Base-by-base conservation (phyloP, 2,888 invertebrate species). In the Calameuta filiformis region DNA sequence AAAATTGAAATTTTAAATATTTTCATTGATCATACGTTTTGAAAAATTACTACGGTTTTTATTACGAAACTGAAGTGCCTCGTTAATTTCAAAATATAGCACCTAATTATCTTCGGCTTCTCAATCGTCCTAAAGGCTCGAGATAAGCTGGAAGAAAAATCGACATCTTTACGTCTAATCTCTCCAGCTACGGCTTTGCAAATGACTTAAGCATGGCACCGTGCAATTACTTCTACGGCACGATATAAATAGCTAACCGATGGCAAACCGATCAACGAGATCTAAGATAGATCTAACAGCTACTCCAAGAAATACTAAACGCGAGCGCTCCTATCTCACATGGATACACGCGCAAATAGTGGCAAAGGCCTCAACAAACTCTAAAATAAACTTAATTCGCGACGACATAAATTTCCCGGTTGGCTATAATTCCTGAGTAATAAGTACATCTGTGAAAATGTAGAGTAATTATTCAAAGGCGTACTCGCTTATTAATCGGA, bases 191-290 rank as follows among this genome's bases (percentile, higher is more conserved):
- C 11, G 33, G 71, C 71, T 34, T 31, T 33, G 33, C 31, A 71
- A 71, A 71, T 71, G 71, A 71, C 71, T 34, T 71, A 71, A 56
- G 56, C 23, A 56, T 56, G 23, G 56, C 56, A 56, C 56, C 56
- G 1, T 56, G 56, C 23, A 56, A 56, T 56, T 56, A 56, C 56
- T 56, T 23, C 9, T 23, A 56, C 56, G 9, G 56, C 56, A 56
- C 56, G 23, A 6, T 23, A 56, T 56, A 56, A 56, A 56, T 56
- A 56, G 56, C 23, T 56, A 56, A 56, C 56, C 56, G 56, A 56
- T 56, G 56, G 56, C 23, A 23, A 56, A 56, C 56, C 56, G 56
- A 56, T 56, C 56, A 56, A 56, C 56, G 23, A 23, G 56, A 56
- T 56, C 9, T 56, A 9, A 56, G 23, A 56, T 56, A 56, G 56